Evolutionary conservation across 2,797 vertebrate genomes (phyloP).

Genomic region (Cyprinella venusta): DNA sequence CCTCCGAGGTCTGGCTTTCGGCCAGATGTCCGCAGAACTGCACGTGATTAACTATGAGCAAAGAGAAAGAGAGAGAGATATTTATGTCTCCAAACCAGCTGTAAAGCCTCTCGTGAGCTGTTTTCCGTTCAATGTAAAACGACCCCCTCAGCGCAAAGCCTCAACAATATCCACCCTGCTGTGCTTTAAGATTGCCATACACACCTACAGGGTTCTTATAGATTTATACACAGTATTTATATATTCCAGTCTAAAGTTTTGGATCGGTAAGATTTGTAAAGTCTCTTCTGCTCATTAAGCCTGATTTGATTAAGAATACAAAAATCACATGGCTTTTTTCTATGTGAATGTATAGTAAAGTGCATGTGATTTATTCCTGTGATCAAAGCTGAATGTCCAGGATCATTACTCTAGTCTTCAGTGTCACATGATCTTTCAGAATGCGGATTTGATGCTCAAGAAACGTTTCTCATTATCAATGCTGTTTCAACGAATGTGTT

Average conservation of each 20-base stretch:
- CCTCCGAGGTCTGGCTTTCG: conserved; percentile 6
- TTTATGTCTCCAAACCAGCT: conserved; percentile 22
- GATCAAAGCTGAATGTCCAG: too few relatives aligned
- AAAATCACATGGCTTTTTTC: too few relatives aligned
- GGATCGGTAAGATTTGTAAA: too few relatives aligned
- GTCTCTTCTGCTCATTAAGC: too few relatives aligned
- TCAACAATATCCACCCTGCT: conserved; percentile 13
- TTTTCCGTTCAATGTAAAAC: conserved; percentile 26
- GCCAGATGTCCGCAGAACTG: conserved; percentile 33
- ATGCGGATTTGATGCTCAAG: too few relatives aligned
- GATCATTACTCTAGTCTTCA: too few relatives aligned
- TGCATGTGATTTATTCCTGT: too few relatives aligned
- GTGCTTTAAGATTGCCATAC: neutral
- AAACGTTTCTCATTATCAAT: too few relatives aligned
- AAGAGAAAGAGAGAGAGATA: neutral
- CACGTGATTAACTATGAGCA: conserved; percentile 37
- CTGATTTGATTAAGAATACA: too few relatives aligned
- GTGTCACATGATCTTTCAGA: too few relatives aligned
- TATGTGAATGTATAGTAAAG: too few relatives aligned
- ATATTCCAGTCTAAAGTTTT: neutral
- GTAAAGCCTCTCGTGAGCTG: conserved; percentile 16
- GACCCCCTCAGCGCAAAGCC: conserved; percentile 14
- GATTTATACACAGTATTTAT: neutral
- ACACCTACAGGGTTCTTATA: neutral
- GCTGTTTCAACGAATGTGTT: too few relatives aligned